phyloP scores from a whole-genome alignment of 64 coral and sea anemone species.

The Montipora foliosa region DNA sequence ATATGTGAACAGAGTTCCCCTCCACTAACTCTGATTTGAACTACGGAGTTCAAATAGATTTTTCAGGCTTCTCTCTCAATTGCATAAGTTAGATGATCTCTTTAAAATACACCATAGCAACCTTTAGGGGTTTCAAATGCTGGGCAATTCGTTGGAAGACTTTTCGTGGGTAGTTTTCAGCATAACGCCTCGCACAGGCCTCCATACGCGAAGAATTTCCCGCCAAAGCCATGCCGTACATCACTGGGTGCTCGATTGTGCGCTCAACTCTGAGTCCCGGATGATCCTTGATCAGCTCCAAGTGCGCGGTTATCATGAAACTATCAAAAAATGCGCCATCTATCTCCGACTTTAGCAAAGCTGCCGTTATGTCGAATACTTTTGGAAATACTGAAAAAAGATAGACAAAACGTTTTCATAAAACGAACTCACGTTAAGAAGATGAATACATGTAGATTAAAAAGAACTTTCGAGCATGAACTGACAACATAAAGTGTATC shows the following conservation, averaged over 20 bases:
- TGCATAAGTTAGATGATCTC: no score
- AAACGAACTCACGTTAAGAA: background rate
- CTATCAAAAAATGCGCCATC: conserved; percentile 75
- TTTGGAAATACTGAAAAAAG: conserved; percentile 61
- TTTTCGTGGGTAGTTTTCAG: conserved; percentile 67
- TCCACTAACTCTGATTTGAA: no score
- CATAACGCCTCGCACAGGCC: conserved; percentile 61
- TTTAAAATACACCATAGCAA: background rate
- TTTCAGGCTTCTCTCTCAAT: no score
- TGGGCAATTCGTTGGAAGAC: conserved; percentile 67
- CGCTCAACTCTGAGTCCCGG: conserved; percentile 66
- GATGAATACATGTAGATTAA: no score
- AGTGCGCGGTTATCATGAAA: conserved; percentile 66
- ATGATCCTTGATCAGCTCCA: conserved; percentile 42
- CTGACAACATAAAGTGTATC: no score
- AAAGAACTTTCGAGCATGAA: no score
- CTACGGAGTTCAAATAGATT: no score
- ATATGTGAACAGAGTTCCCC: no score
- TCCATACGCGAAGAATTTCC: conserved; percentile 68
- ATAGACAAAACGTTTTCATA: background rate
- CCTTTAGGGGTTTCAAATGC: conserved; percentile 77
- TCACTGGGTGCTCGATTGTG: conserved; percentile 68
- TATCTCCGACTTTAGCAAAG: conserved; percentile 65
- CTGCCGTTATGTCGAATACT: conserved; percentile 28
- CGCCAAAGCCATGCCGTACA: conserved; percentile 67